Base-by-base conservation (phyloP, 1,140 invertebrate species). In the Asobara japonica region DNA sequence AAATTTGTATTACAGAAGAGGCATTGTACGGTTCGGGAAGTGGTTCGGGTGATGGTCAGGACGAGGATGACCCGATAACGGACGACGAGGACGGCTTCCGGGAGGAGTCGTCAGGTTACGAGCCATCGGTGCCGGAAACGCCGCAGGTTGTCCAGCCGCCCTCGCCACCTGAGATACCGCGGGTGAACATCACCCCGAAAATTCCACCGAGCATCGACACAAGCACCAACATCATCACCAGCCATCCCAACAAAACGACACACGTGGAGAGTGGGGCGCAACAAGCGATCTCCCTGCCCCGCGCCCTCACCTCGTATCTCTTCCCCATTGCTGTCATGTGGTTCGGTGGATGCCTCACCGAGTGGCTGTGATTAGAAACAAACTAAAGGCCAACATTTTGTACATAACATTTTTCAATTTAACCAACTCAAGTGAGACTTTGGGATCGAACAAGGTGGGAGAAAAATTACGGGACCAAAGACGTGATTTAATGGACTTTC, bases 271-370 rank as follows among this genome's bases (percentile, higher is more conserved):
- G 79, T 27, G 77, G 73, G 31, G 77, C 84, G 3, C 82, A 85
- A 81, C 78, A 92, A 79, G 78, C 91, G 82, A 89, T 91, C 85
- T 90, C 91, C 1, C 80, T 94, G 1, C 88, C 89, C 22, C 90
- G 89, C 69, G 93, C 93, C 4, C 80, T 95, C 3, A 88, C 92
- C 68, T 90, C 92, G 51, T 95, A 94, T 84, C 87, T 95, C 38
- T 85, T 95, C 79, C 94, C 94, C 5, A 91, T 95, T 33, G 92
- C 94, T 73, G 91, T 95, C 80, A 92, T 93, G 76, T 95, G 94
- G 94, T 93, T 96, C 83, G 94, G 94, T 66, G 91, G 92, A 73
- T 91, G 93, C 78, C 90, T 95, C 79, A 91, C 91, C 74, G 94
- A 95, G 82, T 91, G 93, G 88, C 92, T 94, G 89, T 94, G 93